Evolutionary conservation across 2,797 vertebrate genomes (phyloP), one percentile per base, ranked within the genome.

Genomic region (Limosa lapponica): DNA sequence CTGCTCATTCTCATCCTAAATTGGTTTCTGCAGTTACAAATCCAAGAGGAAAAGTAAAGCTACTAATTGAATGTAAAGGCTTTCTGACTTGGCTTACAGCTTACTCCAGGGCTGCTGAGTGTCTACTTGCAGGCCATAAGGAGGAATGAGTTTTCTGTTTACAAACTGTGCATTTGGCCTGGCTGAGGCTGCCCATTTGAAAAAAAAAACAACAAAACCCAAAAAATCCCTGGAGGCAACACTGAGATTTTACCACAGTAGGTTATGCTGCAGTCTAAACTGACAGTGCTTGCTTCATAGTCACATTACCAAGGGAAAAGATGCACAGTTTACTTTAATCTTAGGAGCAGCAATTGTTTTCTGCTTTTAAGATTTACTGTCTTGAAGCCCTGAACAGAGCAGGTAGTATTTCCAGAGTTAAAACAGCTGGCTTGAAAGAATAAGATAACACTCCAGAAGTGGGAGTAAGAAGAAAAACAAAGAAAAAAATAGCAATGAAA

Each of bases 1-100:
- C 91, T 95, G 83, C 71, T 95, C 44, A 36, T 89, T 92, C 75
- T 96, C 90, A 81, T 92, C 66, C 64, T 83, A 89, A 95, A 94
- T 91, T 92, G 75, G 48, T 94, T 92, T 93, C 64, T 96, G 75
- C 94, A 82, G 32, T 87, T 93, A 89, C 73, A 95, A 90, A 84
- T 90, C 71, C 79, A 67, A 72, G 88, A 94, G 61, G 82, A 84
- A 85, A 92, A 86, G 69, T 70, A 82, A 93, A 77, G 51, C 55
- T 90, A 54, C 73, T 85, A 95, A 96, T 95, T 93, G 65, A 93
- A 96, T 81, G 65, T 82, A 74, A 93, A 92, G 79, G 41, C 80
- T 95, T 87, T 95, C 55, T 94, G 49, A 80, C 54, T 93, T 90
- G 87, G 67, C 84, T 94, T 55, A 34, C 39, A 62, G 49, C 67